Evolutionary conservation across 2,797 vertebrate genomes (phyloP).

Genomic region (Antennarius maculatus): DNA sequence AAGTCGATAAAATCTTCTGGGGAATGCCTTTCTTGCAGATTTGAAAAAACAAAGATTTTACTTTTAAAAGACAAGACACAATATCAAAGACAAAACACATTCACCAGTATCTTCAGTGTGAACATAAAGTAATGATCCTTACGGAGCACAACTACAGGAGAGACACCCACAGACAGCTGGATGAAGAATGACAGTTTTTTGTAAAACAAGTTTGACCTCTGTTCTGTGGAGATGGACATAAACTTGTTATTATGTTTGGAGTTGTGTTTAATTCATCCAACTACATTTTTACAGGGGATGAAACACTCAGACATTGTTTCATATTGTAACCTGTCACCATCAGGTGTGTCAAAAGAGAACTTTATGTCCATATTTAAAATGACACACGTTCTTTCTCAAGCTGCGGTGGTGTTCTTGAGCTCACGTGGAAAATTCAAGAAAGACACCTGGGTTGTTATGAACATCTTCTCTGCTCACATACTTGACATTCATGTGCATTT

Average conservation of each 20-base stretch:
- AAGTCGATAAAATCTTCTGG: neutral
- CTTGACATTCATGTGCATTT: conserved; percentile 23
- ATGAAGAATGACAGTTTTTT: conserved; percentile 38
- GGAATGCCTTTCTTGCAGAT: neutral
- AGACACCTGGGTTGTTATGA: conserved; percentile 11
- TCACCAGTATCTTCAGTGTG: conserved; percentile 9
- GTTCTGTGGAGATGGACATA: neutral
- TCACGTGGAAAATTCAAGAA: conserved; percentile 8
- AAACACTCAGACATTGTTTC: neutral
- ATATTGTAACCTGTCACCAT: neutral
- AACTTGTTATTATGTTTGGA: neutral
- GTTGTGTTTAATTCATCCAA: conserved; percentile 4
- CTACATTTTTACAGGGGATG: neutral
- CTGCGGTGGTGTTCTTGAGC: neutral
- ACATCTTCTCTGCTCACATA: conserved; percentile 8
- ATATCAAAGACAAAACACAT: neutral
- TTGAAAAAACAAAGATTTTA: conserved; percentile 5
- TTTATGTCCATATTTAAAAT: neutral
- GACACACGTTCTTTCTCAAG: conserved; percentile 5
- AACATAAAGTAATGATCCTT: conserved; percentile 33
- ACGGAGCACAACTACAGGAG: conserved; percentile 10
- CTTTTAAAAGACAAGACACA: neutral
- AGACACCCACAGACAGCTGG: conserved; percentile 33
- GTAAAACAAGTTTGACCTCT: conserved; percentile 15
- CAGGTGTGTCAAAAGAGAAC: neutral